A percentile compares a stretch with the other conserved stretches of the same genome.
phyloP scores from a whole-genome alignment of 2,113 vertebrate genomes.

The Fukomys damarensis region DNA sequence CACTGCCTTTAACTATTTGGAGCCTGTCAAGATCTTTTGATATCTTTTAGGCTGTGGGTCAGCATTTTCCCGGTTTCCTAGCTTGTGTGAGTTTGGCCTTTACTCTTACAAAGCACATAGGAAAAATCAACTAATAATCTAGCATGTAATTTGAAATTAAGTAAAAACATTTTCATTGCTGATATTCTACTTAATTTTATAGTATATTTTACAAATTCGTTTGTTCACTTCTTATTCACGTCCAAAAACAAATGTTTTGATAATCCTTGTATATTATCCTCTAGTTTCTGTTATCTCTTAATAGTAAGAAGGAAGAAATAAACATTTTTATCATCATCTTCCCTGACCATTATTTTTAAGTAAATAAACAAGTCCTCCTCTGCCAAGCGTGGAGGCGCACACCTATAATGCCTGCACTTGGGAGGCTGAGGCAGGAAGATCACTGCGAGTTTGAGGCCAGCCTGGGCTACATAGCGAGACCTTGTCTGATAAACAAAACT shows the following conservation, averaged over 20 bases:
- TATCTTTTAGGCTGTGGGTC: neutral
- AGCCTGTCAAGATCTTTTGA: neutral
- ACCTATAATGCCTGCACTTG: neutral
- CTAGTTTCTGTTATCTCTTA: neutral
- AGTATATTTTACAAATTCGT: neutral
- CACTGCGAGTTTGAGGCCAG: neutral
- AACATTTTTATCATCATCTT: neutral
- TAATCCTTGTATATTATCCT: neutral
- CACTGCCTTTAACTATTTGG: neutral
- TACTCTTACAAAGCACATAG: neutral
- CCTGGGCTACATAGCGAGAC: neutral
- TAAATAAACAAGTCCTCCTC: neutral
- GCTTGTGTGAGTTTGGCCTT: neutral
- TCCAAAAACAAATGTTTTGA: neutral
- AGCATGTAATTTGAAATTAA: neutral
- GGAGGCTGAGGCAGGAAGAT: neutral
- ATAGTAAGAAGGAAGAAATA: neutral
- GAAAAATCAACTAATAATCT: neutral
- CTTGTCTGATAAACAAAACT: neutral
- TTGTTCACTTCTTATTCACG: neutral
- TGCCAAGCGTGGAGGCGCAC: neutral
- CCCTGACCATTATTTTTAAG: neutral
- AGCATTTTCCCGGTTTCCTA: neutral
- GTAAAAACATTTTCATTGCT: constrained; percentile 25
- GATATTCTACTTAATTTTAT: neutral